Base-by-base conservation (phyloP, 2,113 vertebrate genomes). In the Limanda limanda region DNA sequence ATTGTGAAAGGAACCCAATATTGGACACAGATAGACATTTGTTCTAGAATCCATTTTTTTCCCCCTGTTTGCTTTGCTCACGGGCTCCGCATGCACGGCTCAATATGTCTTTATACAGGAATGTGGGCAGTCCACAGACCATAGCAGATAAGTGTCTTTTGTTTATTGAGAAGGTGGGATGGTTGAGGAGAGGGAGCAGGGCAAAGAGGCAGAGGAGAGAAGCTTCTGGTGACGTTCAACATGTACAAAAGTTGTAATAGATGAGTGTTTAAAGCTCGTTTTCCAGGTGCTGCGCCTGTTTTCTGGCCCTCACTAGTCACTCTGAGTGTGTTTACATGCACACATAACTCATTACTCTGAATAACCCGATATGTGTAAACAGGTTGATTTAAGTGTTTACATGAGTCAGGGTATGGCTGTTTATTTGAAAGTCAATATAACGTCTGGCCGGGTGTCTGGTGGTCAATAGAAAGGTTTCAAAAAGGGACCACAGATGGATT, bases 11-110 rank as follows among this genome's bases (percentile, higher is more conserved):
- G 56, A 47, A 90, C 65, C 66, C 60, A 67, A 52, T 82, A 86
- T 79, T 84, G 66, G 73, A 89, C 87, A 83, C 73, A 81, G 76
- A 87, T 74, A 77, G 69, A 37, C 68, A 86, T 86, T 54, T 81
- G 58, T 37, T 54, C 61, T 61, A 74, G 69, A 87, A 81, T 70
- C 82, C 45, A 61, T 18, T 74, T 82, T 88, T 64, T 63, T 3
- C 55, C 72, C 4, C 4, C 74, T 40, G 12, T 77, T 74, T 79
- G 71, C 77, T 69, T 5, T 40, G 67, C 57, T 81, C 48, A 37
- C 68, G 10, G 21, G 48, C 58, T 21, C 60, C 40, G 40, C 12
- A 42, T 42, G 63, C 52, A 1, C 8, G 6, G 63, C 72, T 71
- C 58, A 68, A 55, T 70, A 81, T 81, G 59, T 75, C 66, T 76